Evolutionary conservation across 2,888 invertebrate species (phyloP), one percentile per base, ranked within the genome.

Genomic region (Cancer borealis): DNA sequence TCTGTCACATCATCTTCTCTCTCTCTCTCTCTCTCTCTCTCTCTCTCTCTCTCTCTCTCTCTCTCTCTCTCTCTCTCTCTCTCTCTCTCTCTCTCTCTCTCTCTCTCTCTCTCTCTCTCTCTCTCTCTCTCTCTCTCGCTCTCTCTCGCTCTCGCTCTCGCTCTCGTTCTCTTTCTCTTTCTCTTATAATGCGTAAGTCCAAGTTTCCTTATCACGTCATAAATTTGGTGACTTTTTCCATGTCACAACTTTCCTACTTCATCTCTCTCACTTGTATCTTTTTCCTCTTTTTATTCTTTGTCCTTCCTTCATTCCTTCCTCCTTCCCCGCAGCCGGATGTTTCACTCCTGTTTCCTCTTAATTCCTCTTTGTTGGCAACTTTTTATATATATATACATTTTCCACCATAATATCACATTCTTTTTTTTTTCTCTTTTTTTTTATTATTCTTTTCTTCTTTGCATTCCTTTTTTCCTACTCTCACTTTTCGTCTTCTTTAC

Each of bases 201-300:
- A 79, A 79, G 79, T 79, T 79, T 79, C 79, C 79, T 79, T 79
- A 79, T 79, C 79, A 79, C 79, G 79, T 79, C 79, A 79, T 79
- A 79, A 79, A 79, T 79, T 79, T 26, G 1, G 30, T 8, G 79
- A 30, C 30, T 79, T 30, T 79, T 79, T 79, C 26, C 79, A 30
- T 79, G 79, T 79, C 79, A 79, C 79, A 79, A 79, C 79, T 79
- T 79, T 79, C 0, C 79, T 79, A 17, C 79, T 79, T 14, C 30
- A 79, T 79, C 79, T 79, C 79, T 79, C 79, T 30, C 79, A 30
- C 79, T 79, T 30, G 30, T 79, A 79, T 79, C 6, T n/a, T 73
- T 79, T 79, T 30, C 79, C 26, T 30, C 79, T 30, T 79, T 66
- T 79, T 30, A 79, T 79, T 79, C 79, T 79, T 30, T 79, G 79